A percentile compares a stretch with the other conserved stretches of the same genome.
Conservation (phyloP, 2,113 vertebrate genomes). For the Erythrolamprus reginae region DNA sequence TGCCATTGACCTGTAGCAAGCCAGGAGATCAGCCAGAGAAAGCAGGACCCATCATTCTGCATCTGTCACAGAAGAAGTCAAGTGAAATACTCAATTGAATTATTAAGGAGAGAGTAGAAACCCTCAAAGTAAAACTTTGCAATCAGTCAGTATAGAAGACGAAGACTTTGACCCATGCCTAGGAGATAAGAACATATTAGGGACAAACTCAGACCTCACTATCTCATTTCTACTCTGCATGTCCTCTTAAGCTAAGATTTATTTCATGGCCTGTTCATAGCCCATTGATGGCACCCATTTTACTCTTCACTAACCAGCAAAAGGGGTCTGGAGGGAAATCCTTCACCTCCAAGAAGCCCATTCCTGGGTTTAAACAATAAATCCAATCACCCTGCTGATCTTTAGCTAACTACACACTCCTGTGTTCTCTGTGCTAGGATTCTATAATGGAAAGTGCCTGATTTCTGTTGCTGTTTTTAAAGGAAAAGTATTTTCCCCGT, state of each 20-base stretch:
- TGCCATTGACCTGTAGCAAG: background rate
- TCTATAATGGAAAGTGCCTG: constrained; percentile 43
- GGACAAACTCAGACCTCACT: background rate
- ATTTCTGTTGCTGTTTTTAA: background rate
- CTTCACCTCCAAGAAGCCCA: constrained; percentile 38
- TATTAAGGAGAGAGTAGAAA: background rate
- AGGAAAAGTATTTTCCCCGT: constrained; percentile 27
- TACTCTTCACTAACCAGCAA: background rate
- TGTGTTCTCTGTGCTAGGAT: constrained; percentile 34
- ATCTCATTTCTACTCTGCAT: constrained; percentile 13
- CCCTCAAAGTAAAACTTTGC: constrained; percentile 8
- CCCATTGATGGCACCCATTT: background rate
- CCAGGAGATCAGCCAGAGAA: background rate
- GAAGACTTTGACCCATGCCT: constrained; percentile 11
- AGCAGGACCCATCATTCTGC: background rate
- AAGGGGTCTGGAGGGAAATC: background rate
- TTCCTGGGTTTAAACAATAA: constrained; percentile 48
- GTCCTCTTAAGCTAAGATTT: background rate
- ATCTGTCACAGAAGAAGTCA: background rate
- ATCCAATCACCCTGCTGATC: constrained; percentile 28
- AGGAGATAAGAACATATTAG: constrained; percentile 20
- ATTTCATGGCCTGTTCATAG: constrained; percentile 6
- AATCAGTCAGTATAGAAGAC: background rate
- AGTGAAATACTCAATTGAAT: background rate
- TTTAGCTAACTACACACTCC: constrained; percentile 25